Percentiles rank a stretch among this genome's conserved stretches.
These are phyloP conservation scores for Cranoglanis bouderius DNA, from an alignment of 2,113 vertebrate genomes.

Conservation along the genomic window DNA sequence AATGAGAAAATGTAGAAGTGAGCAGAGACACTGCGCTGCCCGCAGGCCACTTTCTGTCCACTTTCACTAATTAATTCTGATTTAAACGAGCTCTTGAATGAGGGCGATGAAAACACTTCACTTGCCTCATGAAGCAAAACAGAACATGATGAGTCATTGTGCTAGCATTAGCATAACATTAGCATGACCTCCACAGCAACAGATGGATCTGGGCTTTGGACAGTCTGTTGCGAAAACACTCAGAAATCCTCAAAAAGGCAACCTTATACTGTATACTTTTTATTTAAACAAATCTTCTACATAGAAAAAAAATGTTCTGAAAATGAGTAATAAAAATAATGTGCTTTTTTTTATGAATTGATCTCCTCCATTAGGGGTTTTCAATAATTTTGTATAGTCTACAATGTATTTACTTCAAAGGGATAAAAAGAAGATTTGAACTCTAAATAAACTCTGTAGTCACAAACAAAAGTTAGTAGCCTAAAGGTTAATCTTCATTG, in stretches of 20 bases:
- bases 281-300: neutral
- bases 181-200: conserved; percentile 23
- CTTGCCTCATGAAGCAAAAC: conserved; percentile 15
- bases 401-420: neutral
- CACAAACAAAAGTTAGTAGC: neutral
- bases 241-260: neutral
- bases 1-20: neutral
- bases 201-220: neutral
- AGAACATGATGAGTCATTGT: conserved; percentile 46
- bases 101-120: conserved; percentile 17
- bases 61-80: conserved; percentile 33
- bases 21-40: conserved; percentile 2
- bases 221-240: neutral
- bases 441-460: neutral
- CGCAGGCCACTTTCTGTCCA: neutral
- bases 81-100: conserved; percentile 20
- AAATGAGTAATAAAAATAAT: neutral
- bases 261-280: neutral
- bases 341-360: neutral
- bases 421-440: neutral
- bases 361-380: neutral
- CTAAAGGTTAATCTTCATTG: neutral
- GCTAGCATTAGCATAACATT: conserved; percentile 39
- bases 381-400: neutral
- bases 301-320: neutral